Evolutionary conservation across 2,888 invertebrate genomes (phyloP).

Genomic region (Cheilosia vernalis): DNA sequence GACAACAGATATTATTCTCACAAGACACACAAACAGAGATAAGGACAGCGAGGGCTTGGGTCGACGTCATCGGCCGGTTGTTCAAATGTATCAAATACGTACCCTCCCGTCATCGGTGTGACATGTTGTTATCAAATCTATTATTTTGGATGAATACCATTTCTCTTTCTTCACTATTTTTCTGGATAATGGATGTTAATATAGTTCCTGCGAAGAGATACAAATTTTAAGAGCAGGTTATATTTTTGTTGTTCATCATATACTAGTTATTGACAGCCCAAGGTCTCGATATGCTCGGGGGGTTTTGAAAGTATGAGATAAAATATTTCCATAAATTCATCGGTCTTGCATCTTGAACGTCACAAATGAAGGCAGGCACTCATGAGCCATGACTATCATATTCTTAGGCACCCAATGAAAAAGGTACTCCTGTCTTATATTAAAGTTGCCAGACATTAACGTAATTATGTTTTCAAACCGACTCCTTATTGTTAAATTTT

Average conservation of each 20-base stretch:
- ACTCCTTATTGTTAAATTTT: no score
- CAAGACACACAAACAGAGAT: not conserved
- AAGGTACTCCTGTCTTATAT: no score
- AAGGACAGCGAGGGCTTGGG: not conserved
- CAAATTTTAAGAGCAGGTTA: not conserved
- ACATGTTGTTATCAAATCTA: conserved; percentile 50
- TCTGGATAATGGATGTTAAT: conserved; percentile 39
- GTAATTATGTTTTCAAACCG: no score
- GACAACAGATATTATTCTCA: not conserved
- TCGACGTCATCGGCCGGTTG: not conserved
- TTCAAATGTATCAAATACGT: conserved; percentile 20
- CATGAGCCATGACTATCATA: no score
- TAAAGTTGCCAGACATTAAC: no score
- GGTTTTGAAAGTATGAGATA: not conserved
- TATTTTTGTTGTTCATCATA: no score
- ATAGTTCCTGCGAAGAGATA: conserved; percentile 21
- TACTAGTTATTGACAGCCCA: not conserved
- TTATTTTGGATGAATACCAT: conserved; percentile 18
- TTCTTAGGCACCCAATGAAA: no score
- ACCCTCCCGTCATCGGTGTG: conserved; percentile 22
- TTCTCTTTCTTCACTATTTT: conserved; percentile 29
- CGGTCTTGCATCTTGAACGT: no score
- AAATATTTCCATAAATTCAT: no score
- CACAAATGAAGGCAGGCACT: no score
- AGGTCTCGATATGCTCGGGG: not conserved